Conservation (phyloP, 2,113 vertebrate species). For the Manacus vitellinus region DNA sequence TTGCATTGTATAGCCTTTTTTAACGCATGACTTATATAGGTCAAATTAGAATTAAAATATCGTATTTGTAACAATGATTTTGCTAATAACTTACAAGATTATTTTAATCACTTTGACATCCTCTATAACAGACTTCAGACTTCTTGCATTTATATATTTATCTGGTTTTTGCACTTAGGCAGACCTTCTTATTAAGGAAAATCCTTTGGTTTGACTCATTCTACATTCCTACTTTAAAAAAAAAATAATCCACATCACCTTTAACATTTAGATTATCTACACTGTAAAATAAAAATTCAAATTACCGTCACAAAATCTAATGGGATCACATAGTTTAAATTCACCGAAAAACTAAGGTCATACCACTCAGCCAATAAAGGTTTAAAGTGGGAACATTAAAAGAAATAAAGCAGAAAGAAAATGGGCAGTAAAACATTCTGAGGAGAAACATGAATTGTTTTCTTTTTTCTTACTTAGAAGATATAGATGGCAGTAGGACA, state of each 20-base stretch:
- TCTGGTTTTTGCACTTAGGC: not conserved
- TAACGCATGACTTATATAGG: constrained; percentile 1
- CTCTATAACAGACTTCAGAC: not conserved
- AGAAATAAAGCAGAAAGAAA: constrained; percentile 25
- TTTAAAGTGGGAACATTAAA: constrained; percentile 31
- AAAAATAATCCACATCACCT: not conserved
- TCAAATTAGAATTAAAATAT: constrained; percentile 49
- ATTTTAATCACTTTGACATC: constrained; percentile 48
- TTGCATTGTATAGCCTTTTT: not conserved
- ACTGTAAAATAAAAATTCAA: constrained; percentile 47
- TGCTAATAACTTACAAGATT: constrained; percentile 27
- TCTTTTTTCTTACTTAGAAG: not conserved
- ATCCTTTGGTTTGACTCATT: not conserved
- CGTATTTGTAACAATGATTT: constrained; percentile 20
- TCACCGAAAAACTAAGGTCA: constrained; percentile 37
- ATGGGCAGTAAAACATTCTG: not conserved
- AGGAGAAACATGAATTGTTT: not conserved
- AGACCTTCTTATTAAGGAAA: not conserved
- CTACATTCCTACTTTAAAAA: not conserved
- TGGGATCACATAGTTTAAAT: not conserved
- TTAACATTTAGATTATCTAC: constrained; percentile 46
- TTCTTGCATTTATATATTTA: not conserved
- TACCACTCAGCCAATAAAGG: not conserved
- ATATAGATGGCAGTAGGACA: not conserved
- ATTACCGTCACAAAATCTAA: constrained; percentile 42